Base-by-base conservation (phyloP, 2,797 vertebrate species). In the Todus mexicanus region DNA sequence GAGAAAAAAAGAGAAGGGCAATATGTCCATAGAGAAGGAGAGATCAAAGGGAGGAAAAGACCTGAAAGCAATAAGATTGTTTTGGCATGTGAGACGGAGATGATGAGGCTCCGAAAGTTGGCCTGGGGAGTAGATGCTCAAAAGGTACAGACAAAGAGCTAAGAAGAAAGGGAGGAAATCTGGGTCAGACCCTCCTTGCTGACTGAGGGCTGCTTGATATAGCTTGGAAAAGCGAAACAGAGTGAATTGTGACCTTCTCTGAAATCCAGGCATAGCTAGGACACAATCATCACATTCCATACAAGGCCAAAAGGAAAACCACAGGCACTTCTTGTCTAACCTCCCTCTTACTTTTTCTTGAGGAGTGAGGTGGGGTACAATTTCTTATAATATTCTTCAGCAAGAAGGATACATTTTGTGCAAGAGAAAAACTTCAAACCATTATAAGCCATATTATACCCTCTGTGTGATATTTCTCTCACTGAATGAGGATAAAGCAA, bases 181-280 rank as follows among this genome's bases (percentile, higher is more conserved):
- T 94, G 82, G 94, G 96, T 95, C 96, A 96, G 54, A 83, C 33
- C 45, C 81, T 94, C 90, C 84, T 96, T 92, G 33, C 87, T 93
- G 94, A 75, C 84, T 91, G 79, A 89, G 38, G 53, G 8, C 18
- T 90, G 65, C 51, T 85, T 80, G 65, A 65, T 90, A 73, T 11
- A 80, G 16, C 73, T 92, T 72, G 43, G 59, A 74, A 87, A 85
- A 90, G 37, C 60, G 70, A 91, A 70, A 80, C 3, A 33, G 37
- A 45, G 10, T 72, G 47, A 59, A 87, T 81, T 80, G 42, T 84
- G 73, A 84, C 89, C 63, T 92, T 66, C 84, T 72, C 59, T 63
- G 37, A 31, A 59, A 57, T 75, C 13, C n/a, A 66, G 23, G 13
- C 26, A 26, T 37, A 45, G 10, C 31, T 59, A 60, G 43, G 63